Evolutionary conservation across 2,113 vertebrate genomes (phyloP).

Genomic region (Xyliphius kryptos): DNA sequence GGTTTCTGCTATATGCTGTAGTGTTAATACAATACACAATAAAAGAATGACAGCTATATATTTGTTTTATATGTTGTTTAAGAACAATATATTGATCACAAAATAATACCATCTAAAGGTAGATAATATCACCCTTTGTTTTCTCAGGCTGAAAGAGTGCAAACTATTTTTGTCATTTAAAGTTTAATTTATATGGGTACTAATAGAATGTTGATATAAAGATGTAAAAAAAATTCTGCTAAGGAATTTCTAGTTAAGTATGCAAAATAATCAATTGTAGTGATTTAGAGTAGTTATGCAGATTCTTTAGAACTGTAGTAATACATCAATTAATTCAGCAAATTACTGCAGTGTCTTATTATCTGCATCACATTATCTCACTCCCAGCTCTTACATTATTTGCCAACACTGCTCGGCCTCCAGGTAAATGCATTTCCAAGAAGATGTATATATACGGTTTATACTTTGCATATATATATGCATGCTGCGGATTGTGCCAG

Average conservation of each 20-base stretch:
- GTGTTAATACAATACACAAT: neutral
- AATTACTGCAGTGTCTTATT: neutral
- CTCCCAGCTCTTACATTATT: neutral
- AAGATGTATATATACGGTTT: too few relatives aligned
- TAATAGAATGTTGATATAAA: neutral
- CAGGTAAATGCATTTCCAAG: slow-evolving; percentile 5
- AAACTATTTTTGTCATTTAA: neutral
- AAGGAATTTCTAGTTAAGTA: neutral
- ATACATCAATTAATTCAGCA: neutral
- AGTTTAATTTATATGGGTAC: neutral
- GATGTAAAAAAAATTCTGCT: neutral
- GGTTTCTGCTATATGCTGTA: neutral
- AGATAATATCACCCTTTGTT: neutral
- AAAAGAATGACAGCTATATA: neutral
- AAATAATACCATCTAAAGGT: neutral
- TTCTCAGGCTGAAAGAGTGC: neutral
- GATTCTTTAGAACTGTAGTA: too few relatives aligned
- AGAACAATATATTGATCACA: neutral
- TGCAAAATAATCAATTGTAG: neutral
- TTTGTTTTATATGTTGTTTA: neutral
- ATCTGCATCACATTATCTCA: slow-evolving; percentile 3
- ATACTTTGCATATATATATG: too few relatives aligned
- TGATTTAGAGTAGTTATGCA: too few relatives aligned
- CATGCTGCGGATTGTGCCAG: too few relatives aligned
- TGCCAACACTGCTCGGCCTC: neutral